These are phyloP conservation scores for Thamnophis elegans DNA, from an alignment of 2,797 vertebrate species.

Conservation along the genomic window DNA sequence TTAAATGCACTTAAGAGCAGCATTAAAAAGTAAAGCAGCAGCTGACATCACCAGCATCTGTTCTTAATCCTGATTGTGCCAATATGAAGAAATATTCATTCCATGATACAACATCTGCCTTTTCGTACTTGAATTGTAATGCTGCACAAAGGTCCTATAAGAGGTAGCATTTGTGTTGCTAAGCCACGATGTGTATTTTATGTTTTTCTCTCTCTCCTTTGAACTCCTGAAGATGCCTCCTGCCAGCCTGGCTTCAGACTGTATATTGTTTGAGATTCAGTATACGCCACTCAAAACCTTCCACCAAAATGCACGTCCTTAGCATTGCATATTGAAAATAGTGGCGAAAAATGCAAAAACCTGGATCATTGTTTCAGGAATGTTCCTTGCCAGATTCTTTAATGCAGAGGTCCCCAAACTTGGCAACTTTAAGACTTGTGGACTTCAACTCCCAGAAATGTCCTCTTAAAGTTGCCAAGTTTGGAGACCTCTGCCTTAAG, in stretches of 20 bases:
- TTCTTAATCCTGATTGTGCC: background rate
- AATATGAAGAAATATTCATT: background rate
- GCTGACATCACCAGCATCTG: background rate
- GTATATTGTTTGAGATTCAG: background rate
- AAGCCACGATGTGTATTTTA: background rate
- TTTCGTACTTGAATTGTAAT: background rate
- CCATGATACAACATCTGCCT: background rate
- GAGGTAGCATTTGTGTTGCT: background rate
- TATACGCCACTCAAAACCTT: background rate
- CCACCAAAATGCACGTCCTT: background rate
- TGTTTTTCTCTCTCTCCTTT: background rate
- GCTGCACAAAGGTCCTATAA: background rate
- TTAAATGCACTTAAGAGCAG: background rate
- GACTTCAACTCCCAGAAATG: no score
- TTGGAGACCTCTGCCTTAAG: no score
- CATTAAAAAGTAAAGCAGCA: background rate
- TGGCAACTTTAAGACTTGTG: no score
- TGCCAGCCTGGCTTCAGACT: background rate
- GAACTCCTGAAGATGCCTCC: background rate
- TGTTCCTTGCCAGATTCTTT: no score
- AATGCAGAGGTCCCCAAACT: no score
- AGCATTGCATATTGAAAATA: background rate
- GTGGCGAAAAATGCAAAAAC: background rate
- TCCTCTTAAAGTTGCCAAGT: no score
- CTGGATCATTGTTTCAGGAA: no score